These are phyloP conservation scores for Sebastes oblongus DNA, from an alignment of 2,797 vertebrate species.

Conservation along the genomic window DNA sequence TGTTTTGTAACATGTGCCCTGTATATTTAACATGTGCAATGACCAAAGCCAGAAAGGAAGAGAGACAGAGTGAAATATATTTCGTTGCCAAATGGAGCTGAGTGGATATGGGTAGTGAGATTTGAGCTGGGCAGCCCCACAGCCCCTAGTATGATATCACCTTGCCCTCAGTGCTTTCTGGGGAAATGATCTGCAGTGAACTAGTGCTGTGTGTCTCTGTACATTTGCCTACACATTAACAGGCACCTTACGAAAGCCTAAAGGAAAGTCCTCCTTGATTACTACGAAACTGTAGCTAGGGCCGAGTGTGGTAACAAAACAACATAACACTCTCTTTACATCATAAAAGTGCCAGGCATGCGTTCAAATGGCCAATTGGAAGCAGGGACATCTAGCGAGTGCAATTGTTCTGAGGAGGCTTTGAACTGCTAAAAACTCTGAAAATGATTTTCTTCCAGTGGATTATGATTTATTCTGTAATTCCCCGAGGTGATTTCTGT, in stretches of 20 bases:
- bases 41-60: slow-evolving; percentile 59
- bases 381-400: slow-evolving; percentile 60
- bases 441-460: slow-evolving; percentile 62
- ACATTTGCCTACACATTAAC: slow-evolving; percentile 76
- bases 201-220: slow-evolving; percentile 69
- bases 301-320: slow-evolving; percentile 75
- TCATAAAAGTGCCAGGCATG: slow-evolving; percentile 71
- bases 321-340: slow-evolving; percentile 74
- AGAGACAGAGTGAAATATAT: slow-evolving; percentile 46
- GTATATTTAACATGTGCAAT: slow-evolving; percentile 58
- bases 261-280: slow-evolving; percentile 76
- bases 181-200: slow-evolving; percentile 63
- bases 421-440: slow-evolving; percentile 63
- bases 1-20: slow-evolving; percentile 41
- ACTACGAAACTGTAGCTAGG: slow-evolving; percentile 73
- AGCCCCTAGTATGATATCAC: slow-evolving; percentile 71
- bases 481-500: slow-evolving; percentile 61
- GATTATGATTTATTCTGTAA: slow-evolving; percentile 66
- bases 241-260: slow-evolving; percentile 68
- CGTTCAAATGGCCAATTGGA: slow-evolving; percentile 71
- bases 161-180: slow-evolving; percentile 60
- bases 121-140: slow-evolving; percentile 58
- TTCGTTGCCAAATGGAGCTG: slow-evolving; percentile 52
- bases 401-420: slow-evolving; percentile 64
- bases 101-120: slow-evolving; percentile 57